These are phyloP conservation scores for Nannoperca australis DNA, from an alignment of 2,797 vertebrate species.

Conservation along the genomic window DNA sequence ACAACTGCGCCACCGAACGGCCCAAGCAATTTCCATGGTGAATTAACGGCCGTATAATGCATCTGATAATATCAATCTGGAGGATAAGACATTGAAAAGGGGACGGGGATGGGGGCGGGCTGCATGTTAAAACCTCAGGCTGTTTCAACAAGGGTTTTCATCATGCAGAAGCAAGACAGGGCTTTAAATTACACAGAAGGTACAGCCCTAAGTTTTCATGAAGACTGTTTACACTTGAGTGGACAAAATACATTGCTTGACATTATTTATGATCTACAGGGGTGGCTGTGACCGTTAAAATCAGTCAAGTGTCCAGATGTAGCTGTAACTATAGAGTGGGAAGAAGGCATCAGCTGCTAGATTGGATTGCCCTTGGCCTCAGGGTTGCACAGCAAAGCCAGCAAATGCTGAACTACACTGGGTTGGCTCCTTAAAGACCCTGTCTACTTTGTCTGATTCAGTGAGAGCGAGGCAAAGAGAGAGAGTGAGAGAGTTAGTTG, in stretches of 20 bases:
- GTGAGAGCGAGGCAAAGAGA: constrained; percentile 67
- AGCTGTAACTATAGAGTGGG: constrained; percentile 76
- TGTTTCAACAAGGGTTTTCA: constrained; percentile 70
- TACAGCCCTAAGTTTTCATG: constrained; percentile 70
- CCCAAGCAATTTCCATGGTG: constrained; percentile 97
- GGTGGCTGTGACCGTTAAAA: constrained; percentile 75
- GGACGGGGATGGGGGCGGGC: constrained; percentile 47
- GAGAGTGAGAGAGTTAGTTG: constrained; percentile 71
- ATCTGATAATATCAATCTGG: constrained; percentile 97
- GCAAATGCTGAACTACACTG: constrained; percentile 78
- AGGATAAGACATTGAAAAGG: constrained; percentile 81
- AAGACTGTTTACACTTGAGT: constrained; percentile 72
- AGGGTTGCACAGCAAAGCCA: constrained; percentile 80
- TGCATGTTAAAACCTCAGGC: constrained; percentile 66
- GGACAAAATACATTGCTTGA: constrained; percentile 71
- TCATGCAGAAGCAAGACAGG: constrained; percentile 52
- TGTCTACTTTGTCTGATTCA: constrained; percentile 84
- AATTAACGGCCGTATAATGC: constrained; percentile 99
- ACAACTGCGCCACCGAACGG: constrained; percentile 96
- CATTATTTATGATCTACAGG: constrained; percentile 73
- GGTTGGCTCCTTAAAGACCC: constrained; percentile 83
- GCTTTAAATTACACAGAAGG: constrained; percentile 64
- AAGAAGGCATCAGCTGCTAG: constrained; percentile 83
- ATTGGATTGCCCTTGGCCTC: constrained; percentile 85
- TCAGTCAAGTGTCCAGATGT: constrained; percentile 83